Conservation (phyloP, 2,888 invertebrate species). For the Hypsopygia costalis region DNA sequence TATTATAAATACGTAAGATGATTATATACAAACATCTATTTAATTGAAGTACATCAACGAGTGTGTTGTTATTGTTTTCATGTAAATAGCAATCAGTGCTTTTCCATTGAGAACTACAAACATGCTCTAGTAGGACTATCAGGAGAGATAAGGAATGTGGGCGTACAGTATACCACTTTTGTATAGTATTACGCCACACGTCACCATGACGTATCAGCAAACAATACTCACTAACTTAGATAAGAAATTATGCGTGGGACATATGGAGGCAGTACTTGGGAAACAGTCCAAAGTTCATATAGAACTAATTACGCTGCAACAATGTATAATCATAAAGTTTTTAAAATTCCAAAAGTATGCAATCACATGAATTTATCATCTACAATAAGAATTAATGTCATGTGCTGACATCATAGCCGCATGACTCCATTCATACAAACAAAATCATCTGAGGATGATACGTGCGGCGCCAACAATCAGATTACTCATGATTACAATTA, state of each 20-base stretch:
- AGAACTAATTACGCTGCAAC: too few relatives aligned
- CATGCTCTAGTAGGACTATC: constrained; percentile 13
- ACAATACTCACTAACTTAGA: constrained; percentile 11
- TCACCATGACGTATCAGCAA: constrained; percentile 24
- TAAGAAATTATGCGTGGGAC: neutral
- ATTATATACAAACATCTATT: neutral
- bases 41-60: neutral
- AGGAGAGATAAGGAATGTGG: neutral
- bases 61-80: neutral
- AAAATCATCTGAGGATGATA: too few relatives aligned
- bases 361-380: too few relatives aligned
- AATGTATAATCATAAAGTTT: too few relatives aligned
- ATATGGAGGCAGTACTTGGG: neutral
- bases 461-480: too few relatives aligned
- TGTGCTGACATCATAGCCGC: constrained; percentile 7
- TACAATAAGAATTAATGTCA: too few relatives aligned
- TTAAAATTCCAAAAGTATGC: too few relatives aligned
- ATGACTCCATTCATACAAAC: neutral
- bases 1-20: too few relatives aligned
- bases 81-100: constrained; percentile 19
- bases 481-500: too few relatives aligned
- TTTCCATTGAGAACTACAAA: constrained; percentile 21
- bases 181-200: constrained; percentile 10
- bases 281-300: too few relatives aligned
- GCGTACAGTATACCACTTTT: neutral